phyloP scores from a whole-genome alignment of 2,888 invertebrate genomes.

The Eupelmus urozonus region DNA sequence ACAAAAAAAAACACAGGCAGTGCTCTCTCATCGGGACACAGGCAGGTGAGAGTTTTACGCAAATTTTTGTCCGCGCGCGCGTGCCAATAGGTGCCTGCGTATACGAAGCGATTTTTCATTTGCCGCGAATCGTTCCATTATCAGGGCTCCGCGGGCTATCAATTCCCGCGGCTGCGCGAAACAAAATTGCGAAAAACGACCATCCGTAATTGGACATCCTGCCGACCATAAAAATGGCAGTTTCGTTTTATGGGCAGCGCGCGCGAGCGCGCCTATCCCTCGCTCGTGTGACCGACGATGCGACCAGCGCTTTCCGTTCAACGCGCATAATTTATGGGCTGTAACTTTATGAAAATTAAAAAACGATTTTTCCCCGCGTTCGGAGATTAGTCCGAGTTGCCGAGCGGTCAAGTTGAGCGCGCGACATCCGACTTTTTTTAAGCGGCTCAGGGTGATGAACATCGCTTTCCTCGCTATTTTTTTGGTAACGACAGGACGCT shows the following conservation, averaged over 20 bases:
- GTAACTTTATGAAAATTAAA: constrained; percentile 51
- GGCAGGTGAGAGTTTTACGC: constrained; percentile 37
- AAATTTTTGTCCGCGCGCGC: constrained; percentile 10
- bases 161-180: constrained; percentile 52
- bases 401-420: not conserved
- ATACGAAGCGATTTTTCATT: constrained; percentile 51
- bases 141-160: constrained; percentile 50
- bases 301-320: constrained; percentile 32
- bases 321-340: constrained; percentile 48
- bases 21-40: constrained; percentile 12
- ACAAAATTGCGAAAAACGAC: constrained; percentile 60
- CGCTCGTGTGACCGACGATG: constrained; percentile 20
- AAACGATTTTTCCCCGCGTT: constrained; percentile 9
- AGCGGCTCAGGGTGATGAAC: not conserved
- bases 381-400: not conserved
- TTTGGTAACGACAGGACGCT: no score
- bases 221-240: constrained; percentile 73
- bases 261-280: not conserved
- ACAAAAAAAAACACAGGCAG: constrained; percentile 24
- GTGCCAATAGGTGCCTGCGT: constrained; percentile 1
- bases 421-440: not conserved
- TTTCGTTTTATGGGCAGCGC: constrained; percentile 73
- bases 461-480: not conserved
- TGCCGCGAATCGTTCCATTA: constrained; percentile 56
- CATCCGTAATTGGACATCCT: constrained; percentile 71